Evolutionary conservation across 1,140 invertebrate genomes (phyloP), one percentile per base, ranked within the genome.

Genomic region (Phenacoccus solenopsis): DNA sequence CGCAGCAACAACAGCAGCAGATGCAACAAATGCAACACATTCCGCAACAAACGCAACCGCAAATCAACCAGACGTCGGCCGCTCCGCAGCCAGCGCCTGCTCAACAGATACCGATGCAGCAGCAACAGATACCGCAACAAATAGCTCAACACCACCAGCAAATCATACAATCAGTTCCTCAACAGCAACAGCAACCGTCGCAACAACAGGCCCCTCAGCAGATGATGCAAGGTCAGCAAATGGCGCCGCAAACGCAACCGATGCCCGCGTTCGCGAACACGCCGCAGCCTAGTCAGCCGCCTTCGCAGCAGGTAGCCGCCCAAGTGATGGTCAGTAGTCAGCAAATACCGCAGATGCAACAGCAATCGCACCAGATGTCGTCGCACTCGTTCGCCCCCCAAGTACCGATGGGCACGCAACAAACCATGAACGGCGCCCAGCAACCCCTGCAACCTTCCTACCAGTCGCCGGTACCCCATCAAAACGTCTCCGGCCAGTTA

Each of bases 171-270:
- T 64, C 64, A 13, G 21, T 56, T 21, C 12, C 69, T 59, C 70
- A 71, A 67, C 64, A 30, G 13, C 25, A 49, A 0, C 61, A 71
- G 67, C 74, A 74, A 72, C 67, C 72, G 22, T 56, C 72, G 24
- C 61, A 67, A 64, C 72, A 74, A 74, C 81, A 81, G 73, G 80
- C 80, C 57, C 32, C 56, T 16, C 73, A 73, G 20, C 72, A 72
- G 35, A 72, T 73, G 22, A 72, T 73, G 68, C 70, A 72, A 38
- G 70, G 68, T 10, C 21, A 73, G 10, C 79, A 81, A 59, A 56
- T 67, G 77, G 80, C 81, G 73, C 78, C 79, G 75, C 78, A 80
- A 30, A 70, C 30, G 30, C 30, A 32, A 32, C 30, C 5, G 13
- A 32, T 32, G 30, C 30, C 30, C 5, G 13, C 30, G 5, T 5